phyloP scores from a whole-genome alignment of 2,888 invertebrate genomes.

The Lapara coniferarum region DNA sequence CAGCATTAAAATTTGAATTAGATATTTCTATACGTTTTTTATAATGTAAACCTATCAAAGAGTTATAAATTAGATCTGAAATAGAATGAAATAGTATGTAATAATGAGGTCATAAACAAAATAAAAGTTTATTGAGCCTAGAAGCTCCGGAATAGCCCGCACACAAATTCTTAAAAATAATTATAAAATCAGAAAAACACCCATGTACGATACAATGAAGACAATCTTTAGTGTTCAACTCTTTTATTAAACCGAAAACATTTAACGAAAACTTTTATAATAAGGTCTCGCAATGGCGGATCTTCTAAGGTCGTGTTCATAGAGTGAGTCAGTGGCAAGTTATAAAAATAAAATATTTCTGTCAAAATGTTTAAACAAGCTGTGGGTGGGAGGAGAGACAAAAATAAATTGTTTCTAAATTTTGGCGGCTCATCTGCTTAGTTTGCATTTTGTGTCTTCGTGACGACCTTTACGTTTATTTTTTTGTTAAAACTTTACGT shows the following conservation, averaged over 20 bases:
- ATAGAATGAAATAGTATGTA: background rate
- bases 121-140: background rate
- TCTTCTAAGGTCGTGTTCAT: slow-evolving; percentile 13
- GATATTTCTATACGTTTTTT: too few relatives aligned
- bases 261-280: background rate
- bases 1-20: too few relatives aligned
- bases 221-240: background rate
- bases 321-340: slow-evolving; percentile 14
- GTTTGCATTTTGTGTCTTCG: slow-evolving; percentile 23
- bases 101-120: background rate
- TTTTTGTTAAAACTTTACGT: background rate
- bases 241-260: background rate
- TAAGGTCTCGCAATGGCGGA: slow-evolving; percentile 1
- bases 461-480: slow-evolving; percentile 11
- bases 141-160: too few relatives aligned
- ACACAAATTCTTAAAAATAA: background rate
- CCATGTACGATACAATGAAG: background rate
- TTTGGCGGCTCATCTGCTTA: slow-evolving; percentile 27
- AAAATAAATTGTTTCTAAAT: slow-evolving; percentile 25
- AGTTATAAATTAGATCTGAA: too few relatives aligned
- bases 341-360: slow-evolving; percentile 22
- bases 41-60: too few relatives aligned
- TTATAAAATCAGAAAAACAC: background rate
- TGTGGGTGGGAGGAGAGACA: slow-evolving; percentile 25
- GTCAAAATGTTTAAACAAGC: slow-evolving; percentile 13